Percentiles rank a stretch among this genome's conserved stretches.
These are phyloP conservation scores for Anguilla rostrata DNA, from an alignment of 2,113 vertebrate species.

Conservation along the genomic window DNA sequence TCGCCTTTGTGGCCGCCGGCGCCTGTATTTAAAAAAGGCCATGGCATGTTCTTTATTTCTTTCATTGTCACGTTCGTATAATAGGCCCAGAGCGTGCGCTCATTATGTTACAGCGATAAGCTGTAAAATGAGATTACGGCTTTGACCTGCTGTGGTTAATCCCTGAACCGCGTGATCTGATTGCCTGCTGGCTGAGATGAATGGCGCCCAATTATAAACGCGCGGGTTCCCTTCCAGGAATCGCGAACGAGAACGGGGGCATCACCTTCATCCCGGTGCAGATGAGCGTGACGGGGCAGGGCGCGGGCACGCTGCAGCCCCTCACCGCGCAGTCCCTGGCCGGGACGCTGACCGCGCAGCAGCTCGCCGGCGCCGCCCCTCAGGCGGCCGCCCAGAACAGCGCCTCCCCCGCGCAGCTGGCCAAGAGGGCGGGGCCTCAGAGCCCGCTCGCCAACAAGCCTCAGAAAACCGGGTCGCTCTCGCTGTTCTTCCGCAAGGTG, in stretches of 20 bases:
- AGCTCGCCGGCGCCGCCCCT: slow-evolving; percentile 56
- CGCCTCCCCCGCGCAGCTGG: slow-evolving; percentile 59
- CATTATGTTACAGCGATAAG: background rate
- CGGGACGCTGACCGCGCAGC: slow-evolving; percentile 62
- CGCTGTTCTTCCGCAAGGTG: slow-evolving; percentile 97
- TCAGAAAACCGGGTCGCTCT: slow-evolving; percentile 85
- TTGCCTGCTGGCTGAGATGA: background rate
- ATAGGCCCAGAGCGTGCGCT: background rate
- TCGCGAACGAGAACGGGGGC: slow-evolving; percentile 88
- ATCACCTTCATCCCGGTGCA: slow-evolving; percentile 84
- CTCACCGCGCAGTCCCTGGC: slow-evolving; percentile 69
- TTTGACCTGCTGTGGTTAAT: background rate
- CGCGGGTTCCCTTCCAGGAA: slow-evolving; percentile 67
- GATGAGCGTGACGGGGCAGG: slow-evolving; percentile 73
- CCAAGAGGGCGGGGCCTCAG: slow-evolving; percentile 52
- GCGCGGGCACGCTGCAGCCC: slow-evolving; percentile 73
- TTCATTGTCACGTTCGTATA: background rate
- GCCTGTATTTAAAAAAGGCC: background rate
- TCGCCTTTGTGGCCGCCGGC: background rate
- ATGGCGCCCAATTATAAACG: background rate
- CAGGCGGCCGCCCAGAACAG: slow-evolving; percentile 68
- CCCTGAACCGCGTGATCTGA: too few relatives aligned
- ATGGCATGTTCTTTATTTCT: background rate
- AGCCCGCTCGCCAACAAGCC: slow-evolving; percentile 64
- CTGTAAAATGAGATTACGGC: background rate